Conservation (phyloP, 2,113 vertebrate species). For the Gnathonemus longibarbis region DNA sequence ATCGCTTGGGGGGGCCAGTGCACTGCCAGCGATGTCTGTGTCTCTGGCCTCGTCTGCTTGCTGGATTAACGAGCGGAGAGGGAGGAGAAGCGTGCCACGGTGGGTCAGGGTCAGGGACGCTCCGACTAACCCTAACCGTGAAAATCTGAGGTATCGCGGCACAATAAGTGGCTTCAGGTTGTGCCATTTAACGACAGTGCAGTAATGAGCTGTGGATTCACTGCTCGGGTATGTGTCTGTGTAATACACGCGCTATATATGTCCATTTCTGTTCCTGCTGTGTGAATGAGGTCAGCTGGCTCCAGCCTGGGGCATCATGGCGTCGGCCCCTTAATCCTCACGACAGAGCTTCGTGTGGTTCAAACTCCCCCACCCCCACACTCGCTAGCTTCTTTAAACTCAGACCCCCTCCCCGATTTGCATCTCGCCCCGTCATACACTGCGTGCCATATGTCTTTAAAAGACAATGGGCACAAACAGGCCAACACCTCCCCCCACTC, state of each 20-base stretch:
- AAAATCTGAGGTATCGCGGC: not conserved
- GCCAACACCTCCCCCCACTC: conserved; percentile 23
- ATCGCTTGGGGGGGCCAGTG: not conserved
- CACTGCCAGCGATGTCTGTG: not conserved
- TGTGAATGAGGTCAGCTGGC: not conserved
- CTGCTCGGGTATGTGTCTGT: not conserved
- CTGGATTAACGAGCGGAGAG: not conserved
- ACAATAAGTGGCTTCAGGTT: conserved; percentile 6
- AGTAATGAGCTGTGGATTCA: not conserved
- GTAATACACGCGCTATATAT: not conserved
- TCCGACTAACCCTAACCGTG: not conserved
- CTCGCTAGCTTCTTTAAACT: conserved; percentile 43
- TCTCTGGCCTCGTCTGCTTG: not conserved
- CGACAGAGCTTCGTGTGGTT: conserved; percentile 25
- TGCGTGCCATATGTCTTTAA: conserved; percentile 48
- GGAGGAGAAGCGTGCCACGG: not conserved
- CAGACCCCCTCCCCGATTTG: conserved; percentile 44
- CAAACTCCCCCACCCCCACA: conserved; percentile 16
- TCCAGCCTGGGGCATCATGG: not conserved
- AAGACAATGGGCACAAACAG: conserved; percentile 47
- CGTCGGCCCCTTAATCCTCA: too few relatives aligned
- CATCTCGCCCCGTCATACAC: conserved; percentile 45
- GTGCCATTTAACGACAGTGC: conserved; percentile 33
- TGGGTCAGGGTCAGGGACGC: not conserved
- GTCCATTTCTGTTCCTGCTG: not conserved